These are phyloP conservation scores for Myocastor coypus DNA, from an alignment of 2,113 vertebrate genomes.

Conservation along the genomic window DNA sequence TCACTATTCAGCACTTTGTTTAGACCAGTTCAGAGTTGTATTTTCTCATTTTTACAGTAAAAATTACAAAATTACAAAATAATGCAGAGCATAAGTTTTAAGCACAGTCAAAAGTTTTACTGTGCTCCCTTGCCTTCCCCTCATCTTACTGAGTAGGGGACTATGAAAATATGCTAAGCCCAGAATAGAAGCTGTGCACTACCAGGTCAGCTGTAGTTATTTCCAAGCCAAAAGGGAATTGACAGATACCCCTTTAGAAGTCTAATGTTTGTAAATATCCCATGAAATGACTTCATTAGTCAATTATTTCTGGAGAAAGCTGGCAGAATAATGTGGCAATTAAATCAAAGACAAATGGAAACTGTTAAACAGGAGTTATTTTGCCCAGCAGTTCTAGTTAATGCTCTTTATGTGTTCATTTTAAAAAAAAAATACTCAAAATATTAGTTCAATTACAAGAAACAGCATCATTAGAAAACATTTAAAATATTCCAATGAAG, in stretches of 20 bases:
- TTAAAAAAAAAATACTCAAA: constrained; percentile 78
- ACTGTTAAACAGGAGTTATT: constrained; percentile 80
- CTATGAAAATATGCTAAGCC: constrained; percentile 68
- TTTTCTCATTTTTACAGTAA: constrained; percentile 51
- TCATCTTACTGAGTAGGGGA: constrained; percentile 33
- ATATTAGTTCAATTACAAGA: constrained; percentile 78
- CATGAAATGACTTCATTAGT: constrained; percentile 78
- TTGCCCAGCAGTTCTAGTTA: constrained; percentile 79
- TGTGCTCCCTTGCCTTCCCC: not conserved
- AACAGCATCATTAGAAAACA: constrained; percentile 53
- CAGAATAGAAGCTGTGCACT: constrained; percentile 39
- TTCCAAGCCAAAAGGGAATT: constrained; percentile 24
- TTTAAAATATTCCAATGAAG: constrained; percentile 26
- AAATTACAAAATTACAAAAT: constrained; percentile 54
- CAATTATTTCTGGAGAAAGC: constrained; percentile 83
- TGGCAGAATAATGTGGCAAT: constrained; percentile 78
- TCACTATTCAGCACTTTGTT: not conserved
- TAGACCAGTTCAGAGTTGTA: not conserved
- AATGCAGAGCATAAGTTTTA: not conserved
- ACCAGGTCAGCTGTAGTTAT: not conserved
- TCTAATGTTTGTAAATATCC: constrained; percentile 82
- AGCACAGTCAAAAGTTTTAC: constrained; percentile 19
- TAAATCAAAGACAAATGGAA: constrained; percentile 81
- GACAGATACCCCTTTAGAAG: constrained; percentile 73
- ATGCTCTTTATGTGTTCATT: constrained; percentile 82